Evolutionary conservation across 2,888 invertebrate genomes (phyloP).

Genomic region (Diarsia mendica): DNA sequence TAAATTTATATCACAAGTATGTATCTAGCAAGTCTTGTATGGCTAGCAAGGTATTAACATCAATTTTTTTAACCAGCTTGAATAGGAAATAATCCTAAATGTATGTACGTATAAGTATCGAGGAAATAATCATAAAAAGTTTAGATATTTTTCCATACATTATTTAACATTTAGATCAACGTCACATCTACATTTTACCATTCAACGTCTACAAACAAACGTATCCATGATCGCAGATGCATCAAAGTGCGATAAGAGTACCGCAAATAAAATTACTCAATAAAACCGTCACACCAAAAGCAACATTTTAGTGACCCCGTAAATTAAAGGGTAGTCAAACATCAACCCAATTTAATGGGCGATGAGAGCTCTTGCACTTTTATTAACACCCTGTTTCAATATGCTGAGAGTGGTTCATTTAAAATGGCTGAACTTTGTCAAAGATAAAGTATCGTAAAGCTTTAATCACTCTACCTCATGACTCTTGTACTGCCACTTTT

Average conservation of each 20-base stretch:
- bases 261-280: slow-evolving; percentile 1
- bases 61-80: too few relatives aligned
- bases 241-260: too few relatives aligned
- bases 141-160: neutral
- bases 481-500: neutral
- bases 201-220: neutral
- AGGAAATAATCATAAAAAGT: too few relatives aligned
- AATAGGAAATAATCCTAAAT: too few relatives aligned
- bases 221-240: neutral
- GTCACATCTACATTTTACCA: neutral
- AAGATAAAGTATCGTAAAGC: neutral
- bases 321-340: slow-evolving; percentile 55
- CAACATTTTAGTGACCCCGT: slow-evolving; percentile 44
- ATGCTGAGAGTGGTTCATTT: slow-evolving; percentile 23
- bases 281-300: slow-evolving; percentile 2
- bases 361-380: slow-evolving; percentile 46
- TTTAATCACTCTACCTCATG: neutral
- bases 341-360: slow-evolving; percentile 52
- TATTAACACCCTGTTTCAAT: slow-evolving; percentile 44
- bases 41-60: too few relatives aligned
- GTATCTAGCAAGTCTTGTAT: too few relatives aligned
- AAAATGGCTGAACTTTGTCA: slow-evolving; percentile 28
- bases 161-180: neutral
- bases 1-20: too few relatives aligned
- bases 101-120: too few relatives aligned